A percentile compares a stretch with the other conserved stretches of the same genome.
Evolutionary conservation across 2,113 vertebrate genomes (phyloP).

Genomic region (Brachionichthys hirsutus): DNA sequence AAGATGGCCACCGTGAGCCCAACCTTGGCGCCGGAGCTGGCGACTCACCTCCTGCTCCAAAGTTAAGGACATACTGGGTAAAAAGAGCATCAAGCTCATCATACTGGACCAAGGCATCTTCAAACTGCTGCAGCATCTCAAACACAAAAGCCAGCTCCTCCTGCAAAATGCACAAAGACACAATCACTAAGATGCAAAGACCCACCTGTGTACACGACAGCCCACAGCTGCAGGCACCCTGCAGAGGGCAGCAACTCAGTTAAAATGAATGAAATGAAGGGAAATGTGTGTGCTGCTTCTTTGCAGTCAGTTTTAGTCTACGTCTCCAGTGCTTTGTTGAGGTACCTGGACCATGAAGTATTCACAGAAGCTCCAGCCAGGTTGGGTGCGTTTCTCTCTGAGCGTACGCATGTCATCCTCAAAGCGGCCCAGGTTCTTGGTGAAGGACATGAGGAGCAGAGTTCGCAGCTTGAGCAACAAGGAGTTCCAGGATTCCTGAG

Average conservation of each 20-base stretch:
- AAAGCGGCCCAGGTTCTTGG: slow-evolving; percentile 96
- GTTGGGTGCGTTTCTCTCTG: slow-evolving; percentile 95
- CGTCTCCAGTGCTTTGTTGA: background rate
- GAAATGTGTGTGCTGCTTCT: background rate
- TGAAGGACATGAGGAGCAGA: slow-evolving; percentile 97
- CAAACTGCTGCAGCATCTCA: slow-evolving; percentile 99
- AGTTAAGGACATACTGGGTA: slow-evolving; percentile 97
- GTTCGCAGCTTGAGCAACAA: slow-evolving; percentile 96
- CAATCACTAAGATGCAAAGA: background rate
- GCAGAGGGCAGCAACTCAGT: no score
- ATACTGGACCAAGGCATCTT: slow-evolving; percentile 96
- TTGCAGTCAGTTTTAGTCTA: background rate
- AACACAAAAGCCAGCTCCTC: slow-evolving; percentile 98
- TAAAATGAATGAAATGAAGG: background rate
- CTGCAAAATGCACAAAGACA: slow-evolving; percentile 65
- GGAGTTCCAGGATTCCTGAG: slow-evolving; percentile 97
- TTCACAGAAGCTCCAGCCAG: slow-evolving; percentile 98
- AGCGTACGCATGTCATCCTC: slow-evolving; percentile 98
- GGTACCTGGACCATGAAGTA: slow-evolving; percentile 99
- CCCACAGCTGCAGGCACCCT: no score
- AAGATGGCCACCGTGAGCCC: background rate
- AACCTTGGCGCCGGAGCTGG: background rate
- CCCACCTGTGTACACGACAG: background rate
- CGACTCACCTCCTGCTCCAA: slow-evolving; percentile 90
- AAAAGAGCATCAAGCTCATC: slow-evolving; percentile 98